A percentile compares a stretch with the other conserved stretches of the same genome.
Conservation (phyloP, 2,113 vertebrate species). For the Paralichthys olivaceus region DNA sequence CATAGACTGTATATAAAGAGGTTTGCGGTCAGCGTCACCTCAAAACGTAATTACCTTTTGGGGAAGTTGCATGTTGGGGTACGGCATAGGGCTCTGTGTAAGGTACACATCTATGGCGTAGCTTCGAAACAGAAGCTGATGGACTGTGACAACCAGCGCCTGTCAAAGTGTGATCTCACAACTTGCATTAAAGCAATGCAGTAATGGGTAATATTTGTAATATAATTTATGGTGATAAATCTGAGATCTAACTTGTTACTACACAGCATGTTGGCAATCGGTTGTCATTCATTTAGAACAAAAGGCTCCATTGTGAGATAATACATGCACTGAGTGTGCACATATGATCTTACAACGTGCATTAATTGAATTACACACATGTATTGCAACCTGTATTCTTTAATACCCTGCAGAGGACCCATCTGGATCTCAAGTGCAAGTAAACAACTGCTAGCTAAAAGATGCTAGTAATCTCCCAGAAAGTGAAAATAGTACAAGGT, state of each 20-base stretch:
- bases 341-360: constrained; percentile 30
- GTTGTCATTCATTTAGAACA: constrained; percentile 41
- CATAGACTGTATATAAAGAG: no score
- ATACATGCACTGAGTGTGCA: background rate
- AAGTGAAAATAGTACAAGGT: constrained; percentile 49
- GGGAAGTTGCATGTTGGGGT: no score
- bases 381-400: constrained; percentile 54
- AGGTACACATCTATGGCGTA: no score
- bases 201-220: constrained; percentile 6
- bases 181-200: background rate
- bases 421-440: constrained; percentile 65
- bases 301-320: constrained; percentile 39
- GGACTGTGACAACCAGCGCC: constrained; percentile 15
- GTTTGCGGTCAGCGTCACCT: no score
- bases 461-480: constrained; percentile 60
- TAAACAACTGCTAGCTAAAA: constrained; percentile 68
- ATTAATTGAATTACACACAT: constrained; percentile 71
- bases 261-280: constrained; percentile 23
- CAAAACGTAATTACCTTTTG: no score
- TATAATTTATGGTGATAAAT: constrained; percentile 27
- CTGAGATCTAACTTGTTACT: constrained; percentile 19
- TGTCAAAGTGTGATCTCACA: constrained; percentile 47
- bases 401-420: constrained; percentile 64
- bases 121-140: no score
- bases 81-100: no score